Conservation (phyloP, 2,888 invertebrate genomes). For the Drosophila putrida region DNA sequence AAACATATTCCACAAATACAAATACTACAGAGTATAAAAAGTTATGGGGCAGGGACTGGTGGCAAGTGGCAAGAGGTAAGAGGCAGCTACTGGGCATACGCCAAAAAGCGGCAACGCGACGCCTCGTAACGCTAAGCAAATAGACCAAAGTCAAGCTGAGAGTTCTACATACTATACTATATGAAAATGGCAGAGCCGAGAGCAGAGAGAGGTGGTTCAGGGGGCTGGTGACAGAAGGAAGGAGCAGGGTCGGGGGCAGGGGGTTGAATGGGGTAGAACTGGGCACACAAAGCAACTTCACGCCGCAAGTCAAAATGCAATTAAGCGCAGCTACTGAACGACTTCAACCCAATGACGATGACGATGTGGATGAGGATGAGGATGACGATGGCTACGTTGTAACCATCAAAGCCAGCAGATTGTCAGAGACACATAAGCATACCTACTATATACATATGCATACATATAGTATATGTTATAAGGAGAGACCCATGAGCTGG, state of each 20-base stretch:
- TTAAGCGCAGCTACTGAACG: constrained; percentile 78
- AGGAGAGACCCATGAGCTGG: constrained; percentile 63
- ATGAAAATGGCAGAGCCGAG: constrained; percentile 33
- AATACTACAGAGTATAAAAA: constrained; percentile 23
- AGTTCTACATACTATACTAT: constrained; percentile 37
- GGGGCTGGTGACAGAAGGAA: not conserved
- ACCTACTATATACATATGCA: constrained; percentile 8
- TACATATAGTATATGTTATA: constrained; percentile 14
- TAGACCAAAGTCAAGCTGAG: constrained; percentile 60
- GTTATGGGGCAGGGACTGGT: not conserved
- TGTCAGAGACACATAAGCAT: constrained; percentile 60
- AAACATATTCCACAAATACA: constrained; percentile 58
- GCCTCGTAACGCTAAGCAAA: constrained; percentile 73
- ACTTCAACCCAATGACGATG: constrained; percentile 36
- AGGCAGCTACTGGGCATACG: constrained; percentile 75
- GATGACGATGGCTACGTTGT: constrained; percentile 63
- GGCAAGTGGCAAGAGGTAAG: constrained; percentile 17
- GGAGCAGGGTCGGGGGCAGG: too few species aligned
- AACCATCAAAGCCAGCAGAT: constrained; percentile 68
- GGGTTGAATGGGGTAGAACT: not conserved
- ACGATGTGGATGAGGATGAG: constrained; percentile 18
- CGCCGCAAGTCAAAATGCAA: constrained; percentile 82
- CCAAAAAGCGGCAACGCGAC: constrained; percentile 70
- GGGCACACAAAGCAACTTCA: constrained; percentile 74
- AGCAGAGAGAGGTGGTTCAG: not conserved